phyloP scores from a whole-genome alignment of 2,888 invertebrate genomes.

The Anthrax anthrax region DNA sequence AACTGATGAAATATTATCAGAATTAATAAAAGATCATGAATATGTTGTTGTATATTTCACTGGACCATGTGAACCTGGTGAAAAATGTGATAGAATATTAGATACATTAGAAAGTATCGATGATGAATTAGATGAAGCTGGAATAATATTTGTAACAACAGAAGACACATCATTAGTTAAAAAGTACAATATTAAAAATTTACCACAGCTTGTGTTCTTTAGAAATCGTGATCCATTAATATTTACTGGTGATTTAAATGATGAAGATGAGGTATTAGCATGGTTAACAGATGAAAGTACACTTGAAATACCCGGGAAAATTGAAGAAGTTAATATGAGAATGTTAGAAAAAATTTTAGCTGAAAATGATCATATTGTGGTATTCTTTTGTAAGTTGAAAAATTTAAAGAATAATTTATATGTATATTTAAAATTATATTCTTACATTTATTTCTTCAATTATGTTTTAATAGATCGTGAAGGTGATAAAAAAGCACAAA shows the following conservation, averaged over 20 bases:
- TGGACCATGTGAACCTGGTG: conserved; percentile 76
- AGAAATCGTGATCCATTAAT: conserved; percentile 79
- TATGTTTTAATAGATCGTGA: conserved; percentile 53
- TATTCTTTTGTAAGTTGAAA: conserved; percentile 70
- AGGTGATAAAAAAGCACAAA: conserved; percentile 77
- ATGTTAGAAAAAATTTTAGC: conserved; percentile 83
- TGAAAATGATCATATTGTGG: conserved; percentile 78
- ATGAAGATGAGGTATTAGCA: conserved; percentile 79
- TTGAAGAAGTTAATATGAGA: conserved; percentile 79
- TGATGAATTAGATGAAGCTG: conserved; percentile 82
- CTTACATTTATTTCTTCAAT: background rate
- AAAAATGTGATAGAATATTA: conserved; percentile 71
- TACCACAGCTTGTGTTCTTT: conserved; percentile 79
- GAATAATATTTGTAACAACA: conserved; percentile 86
- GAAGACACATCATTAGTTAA: conserved; percentile 69
- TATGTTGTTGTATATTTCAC: conserved; percentile 91
- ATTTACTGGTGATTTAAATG: conserved; percentile 72
- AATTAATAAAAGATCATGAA: conserved; percentile 78
- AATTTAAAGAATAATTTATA: too few species aligned
- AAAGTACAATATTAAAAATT: conserved; percentile 69
- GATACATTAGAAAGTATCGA: conserved; percentile 83
- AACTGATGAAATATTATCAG: conserved; percentile 75
- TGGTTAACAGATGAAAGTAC: conserved; percentile 88
- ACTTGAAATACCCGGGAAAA: conserved; percentile 79
- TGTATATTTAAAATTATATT: background rate